A percentile compares a stretch with the other conserved stretches of the same genome.
These are phyloP conservation scores for Crax fasciolata DNA, from an alignment of 2,797 vertebrate species.

Conservation along the genomic window DNA sequence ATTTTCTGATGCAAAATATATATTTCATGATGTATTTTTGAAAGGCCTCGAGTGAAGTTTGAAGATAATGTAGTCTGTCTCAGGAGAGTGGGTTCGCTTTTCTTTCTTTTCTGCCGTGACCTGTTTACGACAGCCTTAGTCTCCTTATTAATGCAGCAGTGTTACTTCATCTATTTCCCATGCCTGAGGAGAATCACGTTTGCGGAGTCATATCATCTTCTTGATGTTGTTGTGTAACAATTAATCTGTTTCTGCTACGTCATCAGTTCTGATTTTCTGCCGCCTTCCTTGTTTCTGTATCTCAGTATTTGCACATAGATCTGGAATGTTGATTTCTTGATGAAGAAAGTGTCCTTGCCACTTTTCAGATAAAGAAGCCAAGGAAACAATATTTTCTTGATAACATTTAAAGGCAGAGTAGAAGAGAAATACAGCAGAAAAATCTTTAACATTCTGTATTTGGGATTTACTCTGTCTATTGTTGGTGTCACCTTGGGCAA, in stretches of 20 bases:
- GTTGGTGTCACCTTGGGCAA: neutral
- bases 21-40: neutral
- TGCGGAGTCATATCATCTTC: neutral
- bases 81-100: neutral
- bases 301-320: neutral
- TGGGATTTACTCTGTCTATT: neutral
- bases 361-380: neutral
- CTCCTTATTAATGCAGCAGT: neutral
- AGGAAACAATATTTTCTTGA: neutral
- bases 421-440: neutral
- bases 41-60: neutral
- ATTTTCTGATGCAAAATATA: neutral
- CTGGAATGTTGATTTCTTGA: neutral
- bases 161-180: neutral
- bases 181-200: neutral
- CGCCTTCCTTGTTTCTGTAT: neutral
- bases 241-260: conserved; percentile 3
- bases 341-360: neutral
- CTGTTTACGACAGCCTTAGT: neutral
- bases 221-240: neutral
- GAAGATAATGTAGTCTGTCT: neutral
- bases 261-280: conserved; percentile 3
- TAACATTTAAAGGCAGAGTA: neutral
- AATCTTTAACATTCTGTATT: neutral
- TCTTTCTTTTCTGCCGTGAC: neutral